A percentile compares a stretch with the other conserved stretches of the same genome.
Conservation (phyloP, 2,797 vertebrate genomes). For the Heliangelus exortis region DNA sequence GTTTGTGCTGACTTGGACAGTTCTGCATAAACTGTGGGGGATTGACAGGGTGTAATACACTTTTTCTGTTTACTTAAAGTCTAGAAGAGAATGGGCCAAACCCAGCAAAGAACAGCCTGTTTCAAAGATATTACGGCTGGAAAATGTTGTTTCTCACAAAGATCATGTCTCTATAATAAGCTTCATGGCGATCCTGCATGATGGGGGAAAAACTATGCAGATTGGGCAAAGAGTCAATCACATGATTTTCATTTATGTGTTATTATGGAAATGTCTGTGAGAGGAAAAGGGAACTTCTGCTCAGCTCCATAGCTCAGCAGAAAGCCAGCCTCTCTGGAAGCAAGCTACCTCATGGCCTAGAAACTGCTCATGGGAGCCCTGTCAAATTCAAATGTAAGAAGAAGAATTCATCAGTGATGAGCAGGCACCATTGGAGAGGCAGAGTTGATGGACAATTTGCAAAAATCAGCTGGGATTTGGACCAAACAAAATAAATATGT, state of each 20-base stretch:
- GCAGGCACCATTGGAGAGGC: not conserved
- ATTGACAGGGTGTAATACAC: conserved; percentile 70
- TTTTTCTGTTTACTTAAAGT: conserved; percentile 72
- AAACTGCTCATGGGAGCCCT: not conserved
- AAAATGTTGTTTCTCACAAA: conserved; percentile 59
- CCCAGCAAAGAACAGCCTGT: conserved; percentile 44
- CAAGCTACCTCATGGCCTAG: not conserved
- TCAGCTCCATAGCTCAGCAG: not conserved
- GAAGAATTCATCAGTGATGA: not conserved
- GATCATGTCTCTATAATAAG: conserved; percentile 60
- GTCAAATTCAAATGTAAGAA: not conserved
- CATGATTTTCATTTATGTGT: conserved; percentile 39
- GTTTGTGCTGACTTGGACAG: conserved; percentile 68
- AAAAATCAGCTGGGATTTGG: conserved; percentile 6
- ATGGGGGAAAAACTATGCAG: not conserved
- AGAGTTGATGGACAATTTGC: not conserved
- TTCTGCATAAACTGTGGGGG: conserved; percentile 63
- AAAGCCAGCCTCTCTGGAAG: conserved; percentile 21
- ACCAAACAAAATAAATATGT: not conserved
- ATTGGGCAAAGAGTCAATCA: conserved; percentile 26
- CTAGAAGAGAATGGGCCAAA: conserved; percentile 68
- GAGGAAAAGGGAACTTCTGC: conserved; percentile 50
- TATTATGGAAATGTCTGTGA: conserved; percentile 26
- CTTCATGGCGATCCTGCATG: conserved; percentile 26
- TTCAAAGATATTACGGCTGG: conserved; percentile 52